These are phyloP conservation scores for Oryzias celebensis DNA, from an alignment of 2,113 vertebrate genomes.

Conservation along the genomic window DNA sequence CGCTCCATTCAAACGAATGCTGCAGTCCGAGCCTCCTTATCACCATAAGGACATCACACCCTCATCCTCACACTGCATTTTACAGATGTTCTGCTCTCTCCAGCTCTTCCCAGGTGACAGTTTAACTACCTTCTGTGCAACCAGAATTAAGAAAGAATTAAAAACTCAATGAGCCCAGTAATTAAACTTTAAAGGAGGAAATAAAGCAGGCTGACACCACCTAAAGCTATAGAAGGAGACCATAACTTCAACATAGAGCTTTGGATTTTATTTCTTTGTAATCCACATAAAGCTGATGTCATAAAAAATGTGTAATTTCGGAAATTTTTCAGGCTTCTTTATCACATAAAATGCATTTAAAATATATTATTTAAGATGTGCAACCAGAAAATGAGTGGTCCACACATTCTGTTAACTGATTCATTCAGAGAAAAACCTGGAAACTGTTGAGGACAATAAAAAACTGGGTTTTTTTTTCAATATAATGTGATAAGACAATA, in stretches of 20 bases:
- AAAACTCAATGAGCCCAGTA: constrained; percentile 74
- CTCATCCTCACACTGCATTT: constrained; percentile 17
- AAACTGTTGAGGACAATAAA: too few relatives aligned
- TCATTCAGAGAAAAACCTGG: too few relatives aligned
- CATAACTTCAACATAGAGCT: constrained; percentile 27
- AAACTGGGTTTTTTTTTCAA: too few relatives aligned
- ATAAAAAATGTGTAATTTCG: constrained; percentile 11
- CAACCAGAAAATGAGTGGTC: background rate
- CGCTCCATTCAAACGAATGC: background rate
- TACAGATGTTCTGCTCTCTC: constrained; percentile 13
- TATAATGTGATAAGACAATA: too few relatives aligned
- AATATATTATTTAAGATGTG: background rate
- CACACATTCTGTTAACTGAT: too few relatives aligned
- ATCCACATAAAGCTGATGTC: constrained; percentile 7
- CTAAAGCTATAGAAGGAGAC: constrained; percentile 55
- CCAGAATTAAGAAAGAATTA: constrained; percentile 71
- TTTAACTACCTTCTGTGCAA: constrained; percentile 54
- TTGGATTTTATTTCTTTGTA: constrained; percentile 2
- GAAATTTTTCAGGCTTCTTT: background rate
- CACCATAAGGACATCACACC: constrained; percentile 18
- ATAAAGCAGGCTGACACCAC: constrained; percentile 63
- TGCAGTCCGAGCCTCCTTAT: constrained; percentile 13
- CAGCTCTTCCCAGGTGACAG: constrained; percentile 49
- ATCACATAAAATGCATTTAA: constrained; percentile 5
- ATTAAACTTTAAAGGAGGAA: constrained; percentile 73